Conservation (phyloP, 2,888 invertebrate genomes). For the Crematogaster levior region DNA sequence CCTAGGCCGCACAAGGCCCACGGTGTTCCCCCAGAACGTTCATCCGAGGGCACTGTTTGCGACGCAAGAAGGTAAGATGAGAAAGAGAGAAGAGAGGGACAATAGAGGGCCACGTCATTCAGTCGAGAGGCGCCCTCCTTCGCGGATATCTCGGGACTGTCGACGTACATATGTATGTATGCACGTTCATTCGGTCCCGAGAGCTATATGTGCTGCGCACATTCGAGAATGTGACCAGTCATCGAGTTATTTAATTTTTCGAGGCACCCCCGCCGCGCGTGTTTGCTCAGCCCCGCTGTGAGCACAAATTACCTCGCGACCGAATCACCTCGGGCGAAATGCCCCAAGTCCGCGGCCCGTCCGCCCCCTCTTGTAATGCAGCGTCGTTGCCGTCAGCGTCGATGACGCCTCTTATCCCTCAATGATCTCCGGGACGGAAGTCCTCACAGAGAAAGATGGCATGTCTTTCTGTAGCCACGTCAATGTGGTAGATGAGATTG, state of each 20-base stretch:
- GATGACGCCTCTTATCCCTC: constrained; percentile 69
- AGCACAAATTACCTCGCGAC: constrained; percentile 89
- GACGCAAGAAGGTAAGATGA: constrained; percentile 41
- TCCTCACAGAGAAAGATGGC: constrained; percentile 38
- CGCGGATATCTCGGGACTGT: constrained; percentile 75
- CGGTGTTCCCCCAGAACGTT: constrained; percentile 68
- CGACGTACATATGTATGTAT: constrained; percentile 81
- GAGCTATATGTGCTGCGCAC: constrained; percentile 64
- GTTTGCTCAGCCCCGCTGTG: constrained; percentile 89
- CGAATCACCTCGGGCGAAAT: constrained; percentile 83
- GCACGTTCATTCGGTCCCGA: constrained; percentile 39
- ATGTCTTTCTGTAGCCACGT: constrained; percentile 26
- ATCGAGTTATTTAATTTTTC: constrained; percentile 88
- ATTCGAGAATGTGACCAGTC: constrained; percentile 88
- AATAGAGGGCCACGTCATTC: constrained; percentile 76
- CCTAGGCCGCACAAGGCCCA: constrained; percentile 62
- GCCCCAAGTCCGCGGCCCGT: constrained; percentile 63
- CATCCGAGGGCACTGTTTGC: constrained; percentile 32
- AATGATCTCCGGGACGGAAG: constrained; percentile 62
- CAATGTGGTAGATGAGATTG: constrained; percentile 38
- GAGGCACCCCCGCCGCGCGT: constrained; percentile 86
- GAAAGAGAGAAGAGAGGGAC: constrained; percentile 16
- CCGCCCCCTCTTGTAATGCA: constrained; percentile 57
- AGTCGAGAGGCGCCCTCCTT: constrained; percentile 67
- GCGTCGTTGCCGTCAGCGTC: constrained; percentile 65